A percentile compares a stretch with the other conserved stretches of the same genome.
phyloP scores from a whole-genome alignment of 1,140 invertebrate genomes.

The Hetaerina americana region DNA sequence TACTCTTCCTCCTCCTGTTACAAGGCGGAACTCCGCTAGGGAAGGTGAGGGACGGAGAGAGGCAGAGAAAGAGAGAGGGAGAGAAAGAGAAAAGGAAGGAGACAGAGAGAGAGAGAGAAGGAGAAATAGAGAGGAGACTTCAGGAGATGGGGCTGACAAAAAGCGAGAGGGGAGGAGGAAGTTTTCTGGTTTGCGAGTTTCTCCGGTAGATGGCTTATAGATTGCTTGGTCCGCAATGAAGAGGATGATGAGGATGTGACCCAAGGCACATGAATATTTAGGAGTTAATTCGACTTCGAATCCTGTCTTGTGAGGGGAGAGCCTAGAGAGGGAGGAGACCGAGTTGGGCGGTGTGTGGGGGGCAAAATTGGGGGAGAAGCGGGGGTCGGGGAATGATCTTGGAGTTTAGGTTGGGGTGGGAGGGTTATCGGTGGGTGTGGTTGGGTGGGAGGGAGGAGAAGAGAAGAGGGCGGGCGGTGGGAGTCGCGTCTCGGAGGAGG shows the following conservation, averaged over 20 bases:
- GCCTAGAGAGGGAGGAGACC: no score
- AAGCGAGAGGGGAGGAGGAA: not conserved
- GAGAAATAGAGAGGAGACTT: not conserved
- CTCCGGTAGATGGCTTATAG: not conserved
- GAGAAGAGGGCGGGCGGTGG: not conserved
- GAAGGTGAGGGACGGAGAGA: no score
- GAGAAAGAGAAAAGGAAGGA: no score
- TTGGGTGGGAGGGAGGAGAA: no score
- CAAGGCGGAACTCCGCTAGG: no score
- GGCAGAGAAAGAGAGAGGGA: no score
- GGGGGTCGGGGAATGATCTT: not conserved
- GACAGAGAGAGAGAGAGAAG: not conserved
- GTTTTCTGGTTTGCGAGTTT: not conserved
- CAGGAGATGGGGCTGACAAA: not conserved
- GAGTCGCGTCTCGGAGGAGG: no score
- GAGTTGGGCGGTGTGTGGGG: not conserved
- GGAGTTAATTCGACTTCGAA: not conserved
- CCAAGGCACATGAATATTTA: not conserved
- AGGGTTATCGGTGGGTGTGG: not conserved
- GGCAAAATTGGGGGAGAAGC: not conserved
- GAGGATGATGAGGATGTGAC: not conserved
- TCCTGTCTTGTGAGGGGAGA: not conserved
- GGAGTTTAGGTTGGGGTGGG: not conserved
- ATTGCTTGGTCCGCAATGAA: not conserved
- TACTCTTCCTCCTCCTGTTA: no score